Base-by-base conservation (phyloP, 2,797 vertebrate genomes). In the Falco cherrug region DNA sequence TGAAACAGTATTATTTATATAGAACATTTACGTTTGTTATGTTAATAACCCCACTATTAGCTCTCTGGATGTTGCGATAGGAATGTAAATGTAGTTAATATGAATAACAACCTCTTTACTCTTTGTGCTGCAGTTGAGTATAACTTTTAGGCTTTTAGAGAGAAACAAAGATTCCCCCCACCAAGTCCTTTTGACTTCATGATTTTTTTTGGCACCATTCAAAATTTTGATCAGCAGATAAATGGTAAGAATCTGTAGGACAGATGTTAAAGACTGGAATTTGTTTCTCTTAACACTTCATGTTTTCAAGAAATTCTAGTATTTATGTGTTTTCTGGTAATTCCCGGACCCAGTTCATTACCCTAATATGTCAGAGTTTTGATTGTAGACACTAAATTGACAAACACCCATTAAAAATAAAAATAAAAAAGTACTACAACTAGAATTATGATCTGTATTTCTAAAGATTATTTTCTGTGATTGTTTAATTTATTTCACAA, bases 1-100 rank as follows among this genome's bases (percentile, higher is more conserved):
- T 98, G 98, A 98, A 99, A 99, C 99, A 98, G 98, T 99, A 99
- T 99, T 99, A 99, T 99, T 99, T 99, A 99, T 99, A 99, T 99
- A 98, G 99, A 99, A 99, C 99, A 98, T 99, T 99, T 99, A 99
- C 99, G 99, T 99, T 99, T 99, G 99, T 99, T 99, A 99, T 99
- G 99, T 99, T 99, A 99, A 99, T 99, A 99, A 99, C 99, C 99
- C 99, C 98, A 99, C 99, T 99, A 99, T 99, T 99, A 99, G 99
- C 98, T 98, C 98, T 98, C 98, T 99, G 98, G 98, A 99, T 99
- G 98, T 99, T 99, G 98, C 98, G 98, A 98, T 98, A 98, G 98
- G 98, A 99, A 99, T 99, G 99, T 99, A 99, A 99, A 99, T 99
- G 98, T 98, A 98, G 98, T 98, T 98, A 98, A 98, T 98, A 98